Percentiles rank a stretch among this genome's conserved stretches.
phyloP scores from a whole-genome alignment of 2,113 vertebrate species.

The Vulpes vulpes region DNA sequence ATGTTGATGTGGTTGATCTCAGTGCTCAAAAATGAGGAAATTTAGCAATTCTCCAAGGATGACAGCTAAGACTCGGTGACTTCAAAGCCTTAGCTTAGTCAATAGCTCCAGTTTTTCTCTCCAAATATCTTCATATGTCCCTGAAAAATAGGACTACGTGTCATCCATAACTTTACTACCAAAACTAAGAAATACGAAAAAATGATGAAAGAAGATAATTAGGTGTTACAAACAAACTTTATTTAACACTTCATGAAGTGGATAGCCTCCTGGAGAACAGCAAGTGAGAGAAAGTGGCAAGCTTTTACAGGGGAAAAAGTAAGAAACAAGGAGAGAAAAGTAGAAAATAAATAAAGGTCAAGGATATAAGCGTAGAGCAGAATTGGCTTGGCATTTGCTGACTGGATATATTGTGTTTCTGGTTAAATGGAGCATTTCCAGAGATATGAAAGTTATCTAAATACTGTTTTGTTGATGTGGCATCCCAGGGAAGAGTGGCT shows the following conservation, averaged over 20 bases:
- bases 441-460: not conserved
- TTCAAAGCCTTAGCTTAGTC: not conserved
- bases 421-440: not conserved
- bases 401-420: not conserved
- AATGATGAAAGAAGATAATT: not conserved
- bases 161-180: not conserved
- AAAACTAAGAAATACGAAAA: not conserved
- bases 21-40: conserved; percentile 15
- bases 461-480: not conserved
- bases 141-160: not conserved
- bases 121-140: not conserved
- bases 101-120: not conserved
- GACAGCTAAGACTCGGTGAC: not conserved
- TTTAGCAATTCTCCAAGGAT: not conserved
- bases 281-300: not conserved
- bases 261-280: not conserved
- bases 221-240: not conserved
- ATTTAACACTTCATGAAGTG: not conserved
- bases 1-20: not conserved
- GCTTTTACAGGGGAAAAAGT: not conserved
- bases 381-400: not conserved
- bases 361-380: not conserved
- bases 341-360: not conserved
- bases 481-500: not conserved
- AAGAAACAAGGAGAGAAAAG: not conserved